Evolutionary conservation across 1,140 invertebrate species (phyloP), one percentile per base, ranked within the genome.

Genomic region (Thalassaphorura encarpata): DNA sequence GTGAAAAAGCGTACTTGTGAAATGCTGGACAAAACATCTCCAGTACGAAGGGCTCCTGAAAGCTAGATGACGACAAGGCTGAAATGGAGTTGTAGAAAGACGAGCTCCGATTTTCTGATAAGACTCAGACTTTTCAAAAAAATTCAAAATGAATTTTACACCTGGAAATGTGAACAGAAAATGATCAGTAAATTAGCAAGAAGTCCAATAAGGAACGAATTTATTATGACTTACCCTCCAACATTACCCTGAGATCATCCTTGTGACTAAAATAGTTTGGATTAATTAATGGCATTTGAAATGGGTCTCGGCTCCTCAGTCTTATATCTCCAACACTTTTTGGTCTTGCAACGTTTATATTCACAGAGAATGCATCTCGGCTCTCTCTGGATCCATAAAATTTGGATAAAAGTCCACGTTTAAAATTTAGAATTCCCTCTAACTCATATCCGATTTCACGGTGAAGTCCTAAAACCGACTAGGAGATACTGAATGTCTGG

Each of bases 221-320:
- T n/a, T n/a, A n/a, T n/a, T n/a, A n/a, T n/a, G n/a, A n/a, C n/a
- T n/a, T 64, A 56, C 21, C 40, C 50, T n/a, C 53, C 8, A 18
- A 36, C 62, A 64, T 66, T 6, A 58, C 56, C 2, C 28, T 78
- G 72, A 28, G 83, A 65, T 61, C 87, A 84, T 26, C 80, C 76
- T 1, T 75, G 69, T 82, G 71, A 24, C 75, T 70, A 48, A 85
- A 82, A 64, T 89, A 91, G 62, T 89, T 88, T 0, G 89, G 82
- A 65, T 85, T 79, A 19, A 96, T 82, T n/a, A 80, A 70, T 0
- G 92, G 93, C 66, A 86, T 82, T 15, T 79, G 74, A 43, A 78
- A 77, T 3, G 87, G 87, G 72, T 89, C 80, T 40, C 69, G 79
- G 55, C 75, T 77, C 54, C 75, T 73, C 2, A 90, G 70, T 67